A percentile compares a stretch with the other conserved stretches of the same genome.
phyloP scores from a whole-genome alignment of 2,113 vertebrate species.

The Amblyopsis rosae region DNA sequence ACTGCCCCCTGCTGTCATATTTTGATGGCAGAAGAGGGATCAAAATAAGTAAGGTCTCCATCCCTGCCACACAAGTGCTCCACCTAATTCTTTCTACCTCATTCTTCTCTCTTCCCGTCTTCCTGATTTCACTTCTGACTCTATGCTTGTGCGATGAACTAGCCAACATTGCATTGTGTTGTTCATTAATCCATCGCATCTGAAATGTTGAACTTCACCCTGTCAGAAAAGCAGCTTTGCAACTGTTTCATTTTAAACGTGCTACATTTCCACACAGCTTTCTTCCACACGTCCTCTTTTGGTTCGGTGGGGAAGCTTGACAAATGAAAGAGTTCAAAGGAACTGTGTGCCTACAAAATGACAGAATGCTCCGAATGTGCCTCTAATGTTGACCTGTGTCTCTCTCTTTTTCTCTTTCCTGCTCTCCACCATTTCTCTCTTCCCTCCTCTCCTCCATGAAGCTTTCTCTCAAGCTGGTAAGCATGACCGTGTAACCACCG shows the following conservation, averaged over 20 bases:
- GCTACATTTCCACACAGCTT: not conserved
- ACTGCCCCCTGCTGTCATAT: slow-evolving; percentile 60
- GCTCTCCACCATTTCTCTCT: slow-evolving; percentile 59
- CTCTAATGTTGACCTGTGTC: slow-evolving; percentile 56
- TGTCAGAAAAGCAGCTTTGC: slow-evolving; percentile 34
- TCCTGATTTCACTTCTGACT: slow-evolving; percentile 20
- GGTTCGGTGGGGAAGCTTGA: slow-evolving; percentile 61
- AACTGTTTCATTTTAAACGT: not conserved
- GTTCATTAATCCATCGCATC: slow-evolving; percentile 45
- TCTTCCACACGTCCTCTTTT: slow-evolving; percentile 38
- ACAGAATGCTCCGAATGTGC: slow-evolving; percentile 38
- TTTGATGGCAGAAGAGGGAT: slow-evolving; percentile 27
- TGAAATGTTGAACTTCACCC: slow-evolving; percentile 57
- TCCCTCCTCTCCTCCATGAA: slow-evolving; percentile 82
- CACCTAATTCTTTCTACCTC: slow-evolving; percentile 35
- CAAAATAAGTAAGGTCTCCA: slow-evolving; percentile 35
- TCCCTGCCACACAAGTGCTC: slow-evolving; percentile 28
- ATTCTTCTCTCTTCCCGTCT: slow-evolving; percentile 21
- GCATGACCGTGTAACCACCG: slow-evolving; percentile 80
- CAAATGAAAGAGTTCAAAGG: slow-evolving; percentile 23
- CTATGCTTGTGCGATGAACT: slow-evolving; percentile 43
- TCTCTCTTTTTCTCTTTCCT: slow-evolving; percentile 52
- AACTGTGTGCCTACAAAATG: slow-evolving; percentile 9
- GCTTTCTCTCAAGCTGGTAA: slow-evolving; percentile 99
- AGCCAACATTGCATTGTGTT: slow-evolving; percentile 26